A percentile compares a stretch with the other conserved stretches of the same genome.
These are phyloP conservation scores for Baccha elongata DNA, from an alignment of 2,888 invertebrate species.

Conservation along the genomic window DNA sequence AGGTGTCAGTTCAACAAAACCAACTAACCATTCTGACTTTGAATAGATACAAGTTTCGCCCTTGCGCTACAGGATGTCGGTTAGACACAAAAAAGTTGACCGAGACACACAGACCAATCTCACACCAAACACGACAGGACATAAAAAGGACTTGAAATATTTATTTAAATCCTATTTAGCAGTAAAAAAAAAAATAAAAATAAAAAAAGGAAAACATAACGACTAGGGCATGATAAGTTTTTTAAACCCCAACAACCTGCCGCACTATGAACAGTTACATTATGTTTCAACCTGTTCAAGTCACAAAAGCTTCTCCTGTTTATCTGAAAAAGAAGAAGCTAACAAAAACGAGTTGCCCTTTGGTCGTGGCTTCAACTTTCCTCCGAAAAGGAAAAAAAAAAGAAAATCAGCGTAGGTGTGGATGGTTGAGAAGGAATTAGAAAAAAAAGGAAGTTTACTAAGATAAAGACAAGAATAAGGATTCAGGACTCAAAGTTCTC, in stretches of 20 bases:
- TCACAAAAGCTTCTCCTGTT: slow-evolving; percentile 8
- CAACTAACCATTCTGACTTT: slow-evolving; percentile 18
- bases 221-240: slow-evolving; percentile 18
- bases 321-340: neutral
- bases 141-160: slow-evolving; percentile 27
- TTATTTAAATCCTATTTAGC: slow-evolving; percentile 53
- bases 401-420: neutral
- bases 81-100: slow-evolving; percentile 34
- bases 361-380: neutral
- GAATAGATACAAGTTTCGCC: slow-evolving; percentile 1
- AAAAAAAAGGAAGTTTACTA: slow-evolving; percentile 5
- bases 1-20: slow-evolving; percentile 43
- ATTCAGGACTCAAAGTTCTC: slow-evolving; percentile 7
- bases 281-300: slow-evolving; percentile 34
- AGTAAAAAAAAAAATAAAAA: neutral
- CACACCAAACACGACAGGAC: neutral
- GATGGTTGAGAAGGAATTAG: neutral
- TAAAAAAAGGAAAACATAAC: neutral
- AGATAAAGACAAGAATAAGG: neutral
- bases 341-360: neutral
- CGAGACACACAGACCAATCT: slow-evolving; percentile 46
- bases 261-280: slow-evolving; percentile 19
- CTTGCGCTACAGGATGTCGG: neutral
- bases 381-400: neutral
- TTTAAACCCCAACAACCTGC: slow-evolving; percentile 43